A percentile compares a stretch with the other conserved stretches of the same genome.
phyloP scores from a whole-genome alignment of 2,113 vertebrate genomes.

The Perccottus glenii region DNA sequence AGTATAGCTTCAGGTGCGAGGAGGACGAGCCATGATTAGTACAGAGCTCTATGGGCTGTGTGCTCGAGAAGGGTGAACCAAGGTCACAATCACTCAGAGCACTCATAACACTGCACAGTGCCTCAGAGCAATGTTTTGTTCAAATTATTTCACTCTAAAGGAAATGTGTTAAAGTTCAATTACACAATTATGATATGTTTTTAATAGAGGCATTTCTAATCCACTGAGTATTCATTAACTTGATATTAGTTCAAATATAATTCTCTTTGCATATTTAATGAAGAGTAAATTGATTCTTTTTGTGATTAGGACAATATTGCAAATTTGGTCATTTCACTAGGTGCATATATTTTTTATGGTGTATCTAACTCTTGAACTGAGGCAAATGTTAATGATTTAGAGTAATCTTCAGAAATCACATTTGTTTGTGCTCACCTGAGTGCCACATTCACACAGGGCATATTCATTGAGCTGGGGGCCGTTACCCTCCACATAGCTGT shows the following conservation, averaged over 20 bases:
- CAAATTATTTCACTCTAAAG: neutral
- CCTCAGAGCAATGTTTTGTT: constrained; percentile 6
- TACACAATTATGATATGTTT: neutral
- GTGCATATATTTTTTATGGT: too few relatives aligned
- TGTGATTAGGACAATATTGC: too few relatives aligned
- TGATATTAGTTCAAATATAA: too few relatives aligned
- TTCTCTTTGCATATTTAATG: too few relatives aligned
- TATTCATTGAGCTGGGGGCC: neutral
- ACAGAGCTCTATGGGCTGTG: neutral
- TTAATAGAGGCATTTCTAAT: neutral
- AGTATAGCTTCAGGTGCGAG: constrained; percentile 2
- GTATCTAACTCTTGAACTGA: too few relatives aligned
- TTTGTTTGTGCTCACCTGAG: too few relatives aligned
- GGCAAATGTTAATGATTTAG: too few relatives aligned
- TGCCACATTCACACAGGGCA: neutral
- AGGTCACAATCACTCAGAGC: constrained; percentile 16
- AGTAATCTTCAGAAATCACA: neutral
- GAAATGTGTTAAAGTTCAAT: neutral
- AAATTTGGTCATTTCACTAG: too few relatives aligned
- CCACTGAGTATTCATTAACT: neutral
- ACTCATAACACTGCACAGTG: neutral
- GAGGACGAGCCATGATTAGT: neutral
- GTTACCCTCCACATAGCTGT: neutral
- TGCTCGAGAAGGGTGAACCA: neutral
- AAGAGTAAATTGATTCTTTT: too few relatives aligned